Conservation (phyloP, 2,888 invertebrate species). For the Argynnis bischoffii region DNA sequence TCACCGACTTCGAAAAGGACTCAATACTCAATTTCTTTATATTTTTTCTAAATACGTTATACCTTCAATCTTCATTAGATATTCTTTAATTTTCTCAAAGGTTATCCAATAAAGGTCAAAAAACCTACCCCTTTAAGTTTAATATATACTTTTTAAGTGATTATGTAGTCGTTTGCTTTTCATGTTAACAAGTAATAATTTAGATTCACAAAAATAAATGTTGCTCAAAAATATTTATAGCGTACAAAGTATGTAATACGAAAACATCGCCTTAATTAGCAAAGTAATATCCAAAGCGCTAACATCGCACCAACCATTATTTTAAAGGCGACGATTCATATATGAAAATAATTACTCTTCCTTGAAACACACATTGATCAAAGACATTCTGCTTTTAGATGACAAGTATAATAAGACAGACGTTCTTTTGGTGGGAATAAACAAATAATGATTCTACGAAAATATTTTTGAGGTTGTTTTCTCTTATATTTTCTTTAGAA, state of each 20-base stretch:
- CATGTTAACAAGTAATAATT: no score
- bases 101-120: no score
- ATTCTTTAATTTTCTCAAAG: no score
- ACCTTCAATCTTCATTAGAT: no score
- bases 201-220: no score
- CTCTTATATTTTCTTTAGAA: constrained; percentile 13
- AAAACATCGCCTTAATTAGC: constrained; percentile 28
- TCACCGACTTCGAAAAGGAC: no score
- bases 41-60: no score
- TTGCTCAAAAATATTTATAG: not conserved
- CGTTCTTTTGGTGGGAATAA: constrained; percentile 38
- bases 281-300: constrained; percentile 9
- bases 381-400: constrained; percentile 47
- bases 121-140: no score
- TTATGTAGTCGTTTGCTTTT: no score
- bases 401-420: constrained; percentile 39
- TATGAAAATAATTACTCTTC: constrained; percentile 44
- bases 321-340: constrained; percentile 41
- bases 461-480: constrained; percentile 25
- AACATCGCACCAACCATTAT: constrained; percentile 27
- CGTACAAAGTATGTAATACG: constrained; percentile 1
- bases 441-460: constrained; percentile 34
- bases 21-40: no score
- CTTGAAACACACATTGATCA: constrained; percentile 46
- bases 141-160: no score